Evolutionary conservation across 2,113 vertebrate species (phyloP).

Genomic region (Heterotilapia buettikoferi): DNA sequence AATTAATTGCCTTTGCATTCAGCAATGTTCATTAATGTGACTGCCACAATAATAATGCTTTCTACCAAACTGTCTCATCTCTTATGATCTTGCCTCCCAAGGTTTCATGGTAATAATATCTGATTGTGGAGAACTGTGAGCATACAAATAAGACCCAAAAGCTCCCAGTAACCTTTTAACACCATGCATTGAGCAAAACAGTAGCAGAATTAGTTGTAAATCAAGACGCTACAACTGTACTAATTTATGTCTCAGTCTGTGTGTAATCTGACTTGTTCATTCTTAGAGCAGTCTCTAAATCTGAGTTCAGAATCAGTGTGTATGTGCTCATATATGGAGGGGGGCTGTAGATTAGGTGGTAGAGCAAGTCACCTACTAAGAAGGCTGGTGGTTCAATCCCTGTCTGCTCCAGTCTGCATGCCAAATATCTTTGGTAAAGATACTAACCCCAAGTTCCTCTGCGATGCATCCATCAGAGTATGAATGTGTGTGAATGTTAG

Average conservation of each 20-base stretch:
- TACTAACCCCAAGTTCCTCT: neutral
- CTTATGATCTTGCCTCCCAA: constrained; percentile 10
- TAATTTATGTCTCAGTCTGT: neutral
- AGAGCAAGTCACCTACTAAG: neutral
- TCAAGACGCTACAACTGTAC: neutral
- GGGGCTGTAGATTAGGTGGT: neutral
- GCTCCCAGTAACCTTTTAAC: neutral
- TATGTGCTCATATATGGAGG: neutral
- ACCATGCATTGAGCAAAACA: neutral
- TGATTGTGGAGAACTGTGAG: neutral
- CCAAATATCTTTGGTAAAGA: neutral
- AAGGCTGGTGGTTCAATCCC: neutral
- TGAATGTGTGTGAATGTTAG: neutral
- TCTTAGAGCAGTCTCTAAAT: neutral
- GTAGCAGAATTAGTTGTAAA: neutral
- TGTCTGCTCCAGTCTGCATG: neutral
- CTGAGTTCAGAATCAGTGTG: neutral
- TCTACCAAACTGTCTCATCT: constrained; percentile 34
- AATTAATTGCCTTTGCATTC: constrained; percentile 61
- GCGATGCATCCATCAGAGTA: neutral
- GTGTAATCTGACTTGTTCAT: neutral
- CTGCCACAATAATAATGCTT: constrained; percentile 50
- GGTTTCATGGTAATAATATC: constrained; percentile 10
- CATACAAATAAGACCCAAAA: neutral
- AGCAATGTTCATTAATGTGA: constrained; percentile 57